Conservation (phyloP, 2,888 invertebrate genomes). For the Pecten maximus region DNA sequence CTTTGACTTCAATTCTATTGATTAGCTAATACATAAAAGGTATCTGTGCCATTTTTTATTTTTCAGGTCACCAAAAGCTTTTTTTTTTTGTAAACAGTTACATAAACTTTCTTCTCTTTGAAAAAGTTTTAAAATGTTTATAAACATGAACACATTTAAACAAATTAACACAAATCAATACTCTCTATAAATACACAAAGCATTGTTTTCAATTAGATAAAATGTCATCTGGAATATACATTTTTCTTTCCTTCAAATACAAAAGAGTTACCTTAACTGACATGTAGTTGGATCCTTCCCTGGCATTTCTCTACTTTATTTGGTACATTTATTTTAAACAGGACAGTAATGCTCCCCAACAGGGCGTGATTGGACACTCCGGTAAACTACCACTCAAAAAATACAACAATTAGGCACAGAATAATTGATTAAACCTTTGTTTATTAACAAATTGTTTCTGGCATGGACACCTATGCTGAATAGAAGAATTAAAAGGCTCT, state of each 20-base stretch:
- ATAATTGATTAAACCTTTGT: not conserved
- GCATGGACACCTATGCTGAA: not conserved
- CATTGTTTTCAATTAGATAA: no score
- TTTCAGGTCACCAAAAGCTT: no score
- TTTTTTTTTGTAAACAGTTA: no score
- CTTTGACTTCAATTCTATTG: no score
- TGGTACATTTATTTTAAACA: not conserved
- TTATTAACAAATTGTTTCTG: not conserved
- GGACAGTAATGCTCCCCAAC: not conserved
- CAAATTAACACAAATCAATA: no score
- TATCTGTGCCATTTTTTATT: no score
- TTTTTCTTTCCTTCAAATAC: not conserved
- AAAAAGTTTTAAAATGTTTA: no score
- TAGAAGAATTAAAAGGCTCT: not conserved
- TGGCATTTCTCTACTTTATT: not conserved
- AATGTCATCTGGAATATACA: no score
- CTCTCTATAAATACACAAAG: no score
- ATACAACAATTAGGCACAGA: not conserved
- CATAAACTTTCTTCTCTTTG: no score
- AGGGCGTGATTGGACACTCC: not conserved
- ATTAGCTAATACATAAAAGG: no score
- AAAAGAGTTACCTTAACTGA: not conserved
- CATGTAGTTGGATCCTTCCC: not conserved
- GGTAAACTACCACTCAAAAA: not conserved
- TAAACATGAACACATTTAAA: no score